A percentile compares a stretch with the other conserved stretches of the same genome.
phyloP scores from a whole-genome alignment of 2,888 invertebrate genomes.

The Drosophila seclusa region DNA sequence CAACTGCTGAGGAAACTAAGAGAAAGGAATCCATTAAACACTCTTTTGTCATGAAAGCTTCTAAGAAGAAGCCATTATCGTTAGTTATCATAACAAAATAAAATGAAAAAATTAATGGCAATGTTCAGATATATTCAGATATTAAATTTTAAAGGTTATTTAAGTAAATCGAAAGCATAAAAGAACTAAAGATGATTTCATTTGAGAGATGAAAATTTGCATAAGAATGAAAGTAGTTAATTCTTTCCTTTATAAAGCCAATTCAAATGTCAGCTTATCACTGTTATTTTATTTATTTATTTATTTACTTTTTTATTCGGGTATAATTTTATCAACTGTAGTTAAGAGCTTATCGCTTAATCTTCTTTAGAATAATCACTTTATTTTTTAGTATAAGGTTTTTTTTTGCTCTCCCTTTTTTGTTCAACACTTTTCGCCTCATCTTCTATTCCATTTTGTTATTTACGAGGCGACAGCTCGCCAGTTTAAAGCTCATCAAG shows the following conservation, averaged over 20 bases:
- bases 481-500: constrained; percentile 76
- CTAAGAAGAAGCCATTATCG: not conserved
- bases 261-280: constrained; percentile 7
- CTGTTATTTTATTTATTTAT: not conserved
- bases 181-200: not conserved
- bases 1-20: not conserved
- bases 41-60: not conserved
- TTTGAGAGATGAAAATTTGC: not conserved
- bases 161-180: not conserved
- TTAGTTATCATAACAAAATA: constrained; percentile 3
- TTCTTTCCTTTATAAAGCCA: not conserved
- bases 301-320: not conserved
- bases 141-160: not conserved
- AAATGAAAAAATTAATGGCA: too few relatives aligned
- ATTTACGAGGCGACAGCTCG: constrained; percentile 60
- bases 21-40: not conserved
- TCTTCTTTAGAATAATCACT: constrained; percentile 23
- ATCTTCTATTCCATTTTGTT: constrained; percentile 70
- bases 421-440: constrained; percentile 35
- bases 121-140: too few relatives aligned
- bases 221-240: not conserved
- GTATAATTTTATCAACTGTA: constrained; percentile 3
- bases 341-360: constrained; percentile 23
- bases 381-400: constrained; percentile 2
- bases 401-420: not conserved